Evolutionary conservation across 2,797 vertebrate species (phyloP).

Genomic region (Phrynocephalus forsythii): DNA sequence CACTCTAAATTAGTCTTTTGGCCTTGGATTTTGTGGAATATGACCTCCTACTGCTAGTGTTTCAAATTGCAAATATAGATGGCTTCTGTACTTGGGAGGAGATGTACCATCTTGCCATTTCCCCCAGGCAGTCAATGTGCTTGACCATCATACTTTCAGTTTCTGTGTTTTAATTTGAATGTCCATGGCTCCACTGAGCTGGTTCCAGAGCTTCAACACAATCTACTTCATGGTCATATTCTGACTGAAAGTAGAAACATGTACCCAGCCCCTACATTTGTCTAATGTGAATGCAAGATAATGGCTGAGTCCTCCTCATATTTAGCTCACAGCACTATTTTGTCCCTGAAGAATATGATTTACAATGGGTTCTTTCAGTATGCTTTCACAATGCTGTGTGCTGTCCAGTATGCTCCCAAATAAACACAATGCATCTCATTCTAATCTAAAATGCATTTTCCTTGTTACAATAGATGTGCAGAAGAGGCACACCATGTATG

Average conservation of each 20-base stretch:
- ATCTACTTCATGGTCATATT: neutral
- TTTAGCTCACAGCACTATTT: conserved; percentile 52
- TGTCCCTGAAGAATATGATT: conserved; percentile 45
- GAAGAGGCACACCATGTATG: neutral
- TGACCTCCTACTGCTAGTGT: neutral
- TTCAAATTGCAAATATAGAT: neutral
- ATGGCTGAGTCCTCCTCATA: conserved; percentile 41
- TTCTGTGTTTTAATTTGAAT: neutral
- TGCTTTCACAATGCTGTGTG: conserved; percentile 50
- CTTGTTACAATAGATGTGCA: conserved; percentile 35
- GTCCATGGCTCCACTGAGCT: neutral
- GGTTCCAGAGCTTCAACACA: neutral
- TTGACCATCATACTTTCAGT: neutral
- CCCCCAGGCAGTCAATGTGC: neutral
- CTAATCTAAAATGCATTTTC: conserved; percentile 38
- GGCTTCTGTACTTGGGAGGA: neutral
- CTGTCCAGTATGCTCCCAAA: conserved; percentile 53
- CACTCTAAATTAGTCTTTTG: neutral
- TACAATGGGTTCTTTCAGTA: conserved; percentile 67
- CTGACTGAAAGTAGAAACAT: conserved; percentile 2
- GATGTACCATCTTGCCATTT: neutral
- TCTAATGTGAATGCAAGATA: conserved; percentile 33
- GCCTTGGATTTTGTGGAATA: neutral
- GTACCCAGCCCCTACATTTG: neutral
- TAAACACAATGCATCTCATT: conserved; percentile 34